Conservation (phyloP, 2,888 invertebrate species). For the Frankliniella intonsa region DNA sequence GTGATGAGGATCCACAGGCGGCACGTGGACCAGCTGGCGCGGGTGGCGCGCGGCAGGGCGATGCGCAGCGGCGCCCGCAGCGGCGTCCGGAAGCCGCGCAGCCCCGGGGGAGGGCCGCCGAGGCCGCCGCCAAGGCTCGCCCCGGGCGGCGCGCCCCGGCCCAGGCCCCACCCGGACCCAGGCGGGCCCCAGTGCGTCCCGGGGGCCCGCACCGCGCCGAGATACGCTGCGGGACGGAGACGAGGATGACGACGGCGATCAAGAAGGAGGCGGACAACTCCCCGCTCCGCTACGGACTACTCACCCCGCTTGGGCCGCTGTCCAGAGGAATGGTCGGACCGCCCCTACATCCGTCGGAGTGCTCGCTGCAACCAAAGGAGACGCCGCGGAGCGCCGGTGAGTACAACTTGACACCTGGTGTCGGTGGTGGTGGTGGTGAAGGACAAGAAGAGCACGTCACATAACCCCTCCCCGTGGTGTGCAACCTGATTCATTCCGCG, state of each 20-base stretch:
- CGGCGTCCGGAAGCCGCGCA: background rate
- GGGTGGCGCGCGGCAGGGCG: slow-evolving; percentile 37
- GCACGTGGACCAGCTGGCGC: slow-evolving; percentile 43
- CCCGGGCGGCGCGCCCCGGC: background rate
- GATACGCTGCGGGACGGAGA: background rate
- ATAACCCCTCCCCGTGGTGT: slow-evolving; percentile 25
- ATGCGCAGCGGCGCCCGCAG: background rate
- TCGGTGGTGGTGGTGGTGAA: background rate
- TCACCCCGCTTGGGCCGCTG: background rate
- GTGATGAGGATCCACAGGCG: slow-evolving; percentile 48
- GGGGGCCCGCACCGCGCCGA: background rate
- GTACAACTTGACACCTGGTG: background rate
- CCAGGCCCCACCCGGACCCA: background rate
- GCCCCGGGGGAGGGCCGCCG: background rate
- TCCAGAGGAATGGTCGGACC: background rate
- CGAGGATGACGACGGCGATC: background rate
- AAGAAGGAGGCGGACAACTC: background rate
- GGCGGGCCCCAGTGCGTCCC: background rate
- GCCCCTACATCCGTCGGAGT: background rate
- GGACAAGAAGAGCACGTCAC: background rate
- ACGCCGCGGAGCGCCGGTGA: background rate
- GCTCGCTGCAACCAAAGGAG: background rate
- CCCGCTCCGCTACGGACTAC: background rate
- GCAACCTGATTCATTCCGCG: background rate
- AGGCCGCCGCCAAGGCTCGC: background rate